Conservation (phyloP, 2,888 invertebrate species). For the Meandrusa payeni region DNA sequence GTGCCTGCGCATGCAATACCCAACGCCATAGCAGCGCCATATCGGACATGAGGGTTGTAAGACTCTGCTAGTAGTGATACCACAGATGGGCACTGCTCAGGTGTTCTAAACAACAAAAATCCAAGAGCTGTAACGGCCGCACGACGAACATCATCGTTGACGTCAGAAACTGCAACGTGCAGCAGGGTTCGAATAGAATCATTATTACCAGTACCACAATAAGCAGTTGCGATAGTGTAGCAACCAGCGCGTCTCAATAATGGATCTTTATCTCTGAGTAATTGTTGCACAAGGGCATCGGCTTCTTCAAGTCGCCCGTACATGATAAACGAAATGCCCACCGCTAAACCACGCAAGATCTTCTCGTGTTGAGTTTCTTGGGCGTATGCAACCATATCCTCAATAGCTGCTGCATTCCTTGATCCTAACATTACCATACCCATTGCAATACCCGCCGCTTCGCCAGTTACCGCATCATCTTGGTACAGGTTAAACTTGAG, state of each 20-base stretch:
- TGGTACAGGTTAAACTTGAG: conserved; percentile 98
- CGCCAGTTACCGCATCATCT: conserved; percentile 99
- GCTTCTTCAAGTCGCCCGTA: conserved; percentile 98
- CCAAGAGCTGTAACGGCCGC: conserved; percentile 99
- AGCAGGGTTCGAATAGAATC: conserved; percentile 96
- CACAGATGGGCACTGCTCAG: conserved; percentile 98
- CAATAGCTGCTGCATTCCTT: conserved; percentile 92
- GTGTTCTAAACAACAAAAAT: conserved; percentile 97
- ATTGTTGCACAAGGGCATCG: conserved; percentile 93
- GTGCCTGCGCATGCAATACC: conserved; percentile 99
- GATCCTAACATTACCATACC: conserved; percentile 99
- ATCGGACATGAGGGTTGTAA: conserved; percentile 99
- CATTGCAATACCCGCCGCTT: conserved; percentile 99
- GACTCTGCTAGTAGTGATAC: conserved; percentile 98
- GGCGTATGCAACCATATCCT: conserved; percentile 97
- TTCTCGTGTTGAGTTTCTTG: conserved; percentile 99
- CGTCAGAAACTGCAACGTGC: conserved; percentile 98
- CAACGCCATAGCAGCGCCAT: conserved; percentile 99
- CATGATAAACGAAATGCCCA: conserved; percentile 98
- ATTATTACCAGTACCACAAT: conserved; percentile 98
- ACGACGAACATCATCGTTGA: conserved; percentile 98
- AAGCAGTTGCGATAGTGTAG: conserved; percentile 99
- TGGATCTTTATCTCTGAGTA: conserved; percentile 96
- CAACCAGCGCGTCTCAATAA: conserved; percentile 97
- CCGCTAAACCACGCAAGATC: conserved; percentile 97